Conservation (phyloP, 2,113 vertebrate species). For the Salvelinus fontinalis region DNA sequence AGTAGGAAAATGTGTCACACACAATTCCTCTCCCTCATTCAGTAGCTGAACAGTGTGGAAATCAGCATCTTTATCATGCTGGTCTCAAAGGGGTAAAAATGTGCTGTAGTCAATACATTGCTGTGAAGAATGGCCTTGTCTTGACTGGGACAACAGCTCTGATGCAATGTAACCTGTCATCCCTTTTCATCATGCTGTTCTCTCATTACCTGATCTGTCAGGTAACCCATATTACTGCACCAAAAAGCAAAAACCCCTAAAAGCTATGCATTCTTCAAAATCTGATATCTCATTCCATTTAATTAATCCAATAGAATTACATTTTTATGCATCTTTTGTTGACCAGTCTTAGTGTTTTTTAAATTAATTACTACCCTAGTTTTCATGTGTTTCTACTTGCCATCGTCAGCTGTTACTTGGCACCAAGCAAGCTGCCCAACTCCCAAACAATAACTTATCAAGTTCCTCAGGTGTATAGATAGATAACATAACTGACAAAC, state of each 20-base stretch:
- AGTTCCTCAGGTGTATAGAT: conserved; percentile 63
- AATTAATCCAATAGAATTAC: not conserved
- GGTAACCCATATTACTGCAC: not conserved
- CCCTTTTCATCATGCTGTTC: not conserved
- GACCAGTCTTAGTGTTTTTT: conserved; percentile 3
- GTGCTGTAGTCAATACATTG: not conserved
- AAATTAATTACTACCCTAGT: too few relatives aligned
- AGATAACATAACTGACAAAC: conserved; percentile 70
- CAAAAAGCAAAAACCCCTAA: too few relatives aligned
- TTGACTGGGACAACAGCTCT: not conserved
- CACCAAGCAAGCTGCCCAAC: conserved; percentile 14
- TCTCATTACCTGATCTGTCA: not conserved
- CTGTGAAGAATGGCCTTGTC: not conserved
- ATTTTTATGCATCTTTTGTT: not conserved
- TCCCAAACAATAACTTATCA: conserved; percentile 52
- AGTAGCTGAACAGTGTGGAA: too few relatives aligned
- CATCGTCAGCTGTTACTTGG: conserved; percentile 25
- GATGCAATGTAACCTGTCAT: not conserved
- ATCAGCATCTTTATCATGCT: not conserved
- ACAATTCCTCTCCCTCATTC: too few relatives aligned
- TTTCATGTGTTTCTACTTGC: too few relatives aligned
- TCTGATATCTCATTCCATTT: not conserved
- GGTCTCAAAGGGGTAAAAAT: not conserved
- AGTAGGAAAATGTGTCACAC: too few relatives aligned
- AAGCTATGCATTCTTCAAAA: not conserved